Base-by-base conservation (phyloP, 2,113 vertebrate species). In the Pipra filicauda region DNA sequence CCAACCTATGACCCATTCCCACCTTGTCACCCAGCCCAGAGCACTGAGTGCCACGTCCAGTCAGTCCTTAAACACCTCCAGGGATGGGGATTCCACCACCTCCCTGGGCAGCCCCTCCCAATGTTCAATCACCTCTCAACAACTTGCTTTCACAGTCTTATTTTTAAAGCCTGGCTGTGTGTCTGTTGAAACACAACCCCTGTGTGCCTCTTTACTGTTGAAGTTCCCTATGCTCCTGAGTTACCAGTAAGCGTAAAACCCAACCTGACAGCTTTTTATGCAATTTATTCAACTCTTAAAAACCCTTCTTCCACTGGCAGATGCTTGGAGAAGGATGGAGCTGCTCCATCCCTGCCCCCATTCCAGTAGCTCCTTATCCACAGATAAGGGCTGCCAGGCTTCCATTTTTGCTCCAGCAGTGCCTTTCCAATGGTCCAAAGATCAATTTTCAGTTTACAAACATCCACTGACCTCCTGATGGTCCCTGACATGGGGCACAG, bases 391-490 rank as follows among this genome's bases (percentile, higher is more conserved):
- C 31, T 89, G n/a, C 46, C 64, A 57, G 46, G 46, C 30, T 67
- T 70, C 21, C 66, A 6, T 59, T 89, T 44, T 43, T 62, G 46
- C 52, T 33, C 2, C 5, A 24, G 55, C 46, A 21, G 23, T 20
- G 1, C 6, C 55, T 33, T 67, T 46, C 35, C 14, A 6, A 1
- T 0, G 1, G 33, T 18, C 55, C 19, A 18, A 81, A 89, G 76
- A 61, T 33, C 66, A 43, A 41, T 64, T 85, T 59, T 46, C 61
- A 78, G 76, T 95, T 91, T 67, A 59, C 55, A 87, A 93, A 93
- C 84, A 71, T n/a, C 65, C 4, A 0, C 57, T 92, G 7, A 1
- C 58, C 55, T 76, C 43, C 64, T 0, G 0, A 2, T 12, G 33
- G 64, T 39, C 65, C 52, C 69, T 43, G 49, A 77, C 64, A 79